phyloP scores from a whole-genome alignment of 2,888 invertebrate genomes.

The Agrypnus murinus region DNA sequence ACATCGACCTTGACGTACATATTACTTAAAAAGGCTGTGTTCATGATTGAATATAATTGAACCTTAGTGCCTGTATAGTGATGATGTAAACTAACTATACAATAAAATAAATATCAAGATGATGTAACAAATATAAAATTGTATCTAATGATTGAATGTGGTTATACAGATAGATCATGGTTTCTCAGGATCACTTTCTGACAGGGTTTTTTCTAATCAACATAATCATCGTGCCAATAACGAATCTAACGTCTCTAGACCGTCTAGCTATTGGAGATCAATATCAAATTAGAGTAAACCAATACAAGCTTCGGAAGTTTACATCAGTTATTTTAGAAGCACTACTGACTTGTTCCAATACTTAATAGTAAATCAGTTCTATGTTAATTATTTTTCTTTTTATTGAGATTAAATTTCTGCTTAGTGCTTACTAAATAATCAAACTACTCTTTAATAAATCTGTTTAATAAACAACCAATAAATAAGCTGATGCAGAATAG shows the following conservation, averaged over 20 bases:
- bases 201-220: constrained; percentile 32
- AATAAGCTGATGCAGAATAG: not conserved
- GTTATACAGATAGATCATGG: constrained; percentile 31
- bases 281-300: constrained; percentile 15
- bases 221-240: constrained; percentile 39
- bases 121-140: constrained; percentile 26
- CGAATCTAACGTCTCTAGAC: constrained; percentile 20
- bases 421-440: no score
- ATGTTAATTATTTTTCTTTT: no score
- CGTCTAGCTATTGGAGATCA: constrained; percentile 32
- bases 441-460: no score
- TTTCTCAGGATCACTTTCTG: constrained; percentile 35
- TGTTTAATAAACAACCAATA: no score
- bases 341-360: no score
- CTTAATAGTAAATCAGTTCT: no score
- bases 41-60: not conserved
- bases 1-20: not conserved
- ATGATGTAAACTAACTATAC: constrained; percentile 1
- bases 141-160: constrained; percentile 11
- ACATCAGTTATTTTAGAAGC: no score
- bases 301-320: not conserved
- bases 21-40: not conserved
- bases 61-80: constrained; percentile 2
- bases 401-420: no score
- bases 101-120: constrained; percentile 12